These are phyloP conservation scores for Chiridota heheva DNA, from an alignment of 35 echinoderm and acorn worm species.

Conservation along the genomic window DNA sequence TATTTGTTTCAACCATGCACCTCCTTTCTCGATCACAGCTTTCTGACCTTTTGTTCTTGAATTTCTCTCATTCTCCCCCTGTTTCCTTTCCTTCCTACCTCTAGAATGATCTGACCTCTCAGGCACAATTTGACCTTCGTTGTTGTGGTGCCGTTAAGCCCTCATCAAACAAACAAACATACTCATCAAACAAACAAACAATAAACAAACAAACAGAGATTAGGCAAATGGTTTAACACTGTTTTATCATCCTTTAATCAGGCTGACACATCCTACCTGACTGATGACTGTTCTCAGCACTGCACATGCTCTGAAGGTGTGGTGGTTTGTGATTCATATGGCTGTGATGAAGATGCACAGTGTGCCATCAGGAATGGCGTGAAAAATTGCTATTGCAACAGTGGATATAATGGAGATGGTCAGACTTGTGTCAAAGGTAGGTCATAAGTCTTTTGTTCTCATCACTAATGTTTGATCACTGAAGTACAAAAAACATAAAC, in stretches of 20 bases:
- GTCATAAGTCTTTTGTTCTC: background rate
- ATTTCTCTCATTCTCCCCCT: too few species aligned
- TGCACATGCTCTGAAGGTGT: slow-evolving; percentile 51
- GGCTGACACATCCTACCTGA: slow-evolving; percentile 32
- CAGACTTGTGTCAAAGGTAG: slow-evolving; percentile 62
- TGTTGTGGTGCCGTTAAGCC: too few species aligned
- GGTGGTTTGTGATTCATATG: background rate
- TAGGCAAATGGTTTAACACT: too few species aligned
- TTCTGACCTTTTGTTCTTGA: too few species aligned
- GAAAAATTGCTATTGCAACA: slow-evolving; percentile 77
- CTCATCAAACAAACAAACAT: too few species aligned
- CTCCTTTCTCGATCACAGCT: too few species aligned
- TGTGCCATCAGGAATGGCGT: slow-evolving; percentile 67
- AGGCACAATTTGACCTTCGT: too few species aligned
- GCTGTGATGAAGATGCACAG: slow-evolving; percentile 52
- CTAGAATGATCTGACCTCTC: too few species aligned
- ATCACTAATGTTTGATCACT: background rate
- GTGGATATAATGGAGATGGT: slow-evolving; percentile 54
- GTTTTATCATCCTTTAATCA: slow-evolving; percentile 15
- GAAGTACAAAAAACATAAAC: background rate
- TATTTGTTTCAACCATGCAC: too few species aligned
- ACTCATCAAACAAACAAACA: too few species aligned
- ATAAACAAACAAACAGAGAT: too few species aligned
- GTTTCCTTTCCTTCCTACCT: too few species aligned
- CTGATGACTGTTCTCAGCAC: slow-evolving; percentile 51